These are phyloP conservation scores for Pseudomugil tenellus DNA, from an alignment of 2,797 vertebrate species.

Conservation along the genomic window DNA sequence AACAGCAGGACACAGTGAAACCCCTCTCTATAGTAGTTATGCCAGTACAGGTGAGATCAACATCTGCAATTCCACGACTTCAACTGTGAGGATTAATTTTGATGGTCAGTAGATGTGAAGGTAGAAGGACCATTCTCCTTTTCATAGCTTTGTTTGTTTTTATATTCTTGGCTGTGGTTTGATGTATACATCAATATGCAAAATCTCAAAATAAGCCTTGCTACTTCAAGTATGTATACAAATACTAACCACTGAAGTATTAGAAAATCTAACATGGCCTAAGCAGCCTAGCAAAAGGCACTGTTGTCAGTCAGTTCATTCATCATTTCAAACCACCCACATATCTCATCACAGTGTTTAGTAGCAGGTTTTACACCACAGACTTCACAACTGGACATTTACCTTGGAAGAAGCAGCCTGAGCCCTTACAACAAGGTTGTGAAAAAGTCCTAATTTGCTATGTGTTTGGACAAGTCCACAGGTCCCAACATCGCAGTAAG, in stretches of 20 bases:
- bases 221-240: neutral
- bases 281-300: conserved; percentile 10
- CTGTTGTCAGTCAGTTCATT: conserved; percentile 27
- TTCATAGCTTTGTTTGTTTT: neutral
- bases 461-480: conserved; percentile 43
- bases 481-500: conserved; percentile 34
- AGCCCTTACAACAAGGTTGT: conserved; percentile 32
- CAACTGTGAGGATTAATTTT: too few relatives aligned
- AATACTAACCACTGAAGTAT: conserved; percentile 33
- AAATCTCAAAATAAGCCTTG: neutral
- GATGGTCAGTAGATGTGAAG: neutral
- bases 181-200: neutral
- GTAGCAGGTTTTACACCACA: conserved; percentile 17
- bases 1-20: conserved; percentile 7
- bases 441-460: conserved; percentile 18
- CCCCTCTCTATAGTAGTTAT: conserved; percentile 10
- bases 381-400: conserved; percentile 46
- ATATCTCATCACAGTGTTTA: conserved; percentile 65
- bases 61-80: conserved; percentile 14
- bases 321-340: conserved; percentile 31
- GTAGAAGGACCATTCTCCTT: neutral
- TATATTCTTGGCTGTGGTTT: too few relatives aligned
- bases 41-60: conserved; percentile 14
- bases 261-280: neutral
- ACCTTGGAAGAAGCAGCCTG: conserved; percentile 25